Evolutionary conservation across 2,797 vertebrate genomes (phyloP).

Genomic region (Melanotaenia boesemani): DNA sequence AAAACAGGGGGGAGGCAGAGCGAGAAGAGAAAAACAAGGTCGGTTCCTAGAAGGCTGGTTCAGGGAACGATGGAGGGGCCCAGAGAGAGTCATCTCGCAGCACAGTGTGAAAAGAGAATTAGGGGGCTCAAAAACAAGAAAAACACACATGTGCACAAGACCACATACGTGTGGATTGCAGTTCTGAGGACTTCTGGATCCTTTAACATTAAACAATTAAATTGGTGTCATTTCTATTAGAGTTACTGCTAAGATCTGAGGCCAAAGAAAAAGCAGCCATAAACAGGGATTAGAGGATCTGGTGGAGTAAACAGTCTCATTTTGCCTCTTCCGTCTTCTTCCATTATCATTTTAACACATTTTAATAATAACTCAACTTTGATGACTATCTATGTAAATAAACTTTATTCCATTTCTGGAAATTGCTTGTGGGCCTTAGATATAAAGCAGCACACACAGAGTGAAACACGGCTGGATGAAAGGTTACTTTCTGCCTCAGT

Average conservation of each 20-base stretch:
- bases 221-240: not conserved
- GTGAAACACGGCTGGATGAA: slow-evolving; percentile 31
- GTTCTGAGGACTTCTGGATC: not conserved
- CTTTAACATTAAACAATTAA: not conserved
- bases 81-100: slow-evolving; percentile 43
- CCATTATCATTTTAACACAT: not conserved
- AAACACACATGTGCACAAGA: slow-evolving; percentile 15
- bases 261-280: not conserved
- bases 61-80: slow-evolving; percentile 50
- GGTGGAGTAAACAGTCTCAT: not conserved
- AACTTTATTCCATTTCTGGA: slow-evolving; percentile 1
- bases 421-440: slow-evolving; percentile 3
- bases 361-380: not conserved
- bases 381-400: not conserved
- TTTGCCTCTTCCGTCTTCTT: not conserved
- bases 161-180: slow-evolving; percentile 10
- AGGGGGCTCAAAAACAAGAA: slow-evolving; percentile 36
- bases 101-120: slow-evolving; percentile 57
- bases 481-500: slow-evolving; percentile 42
- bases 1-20: slow-evolving; percentile 14
- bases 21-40: slow-evolving; percentile 47
- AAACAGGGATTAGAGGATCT: not conserved
- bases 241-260: not conserved
- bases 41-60: slow-evolving; percentile 64
- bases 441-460: slow-evolving; percentile 6